Evolutionary conservation across 2,797 vertebrate species (phyloP).

Genomic region (Pogoniulus pusillus): DNA sequence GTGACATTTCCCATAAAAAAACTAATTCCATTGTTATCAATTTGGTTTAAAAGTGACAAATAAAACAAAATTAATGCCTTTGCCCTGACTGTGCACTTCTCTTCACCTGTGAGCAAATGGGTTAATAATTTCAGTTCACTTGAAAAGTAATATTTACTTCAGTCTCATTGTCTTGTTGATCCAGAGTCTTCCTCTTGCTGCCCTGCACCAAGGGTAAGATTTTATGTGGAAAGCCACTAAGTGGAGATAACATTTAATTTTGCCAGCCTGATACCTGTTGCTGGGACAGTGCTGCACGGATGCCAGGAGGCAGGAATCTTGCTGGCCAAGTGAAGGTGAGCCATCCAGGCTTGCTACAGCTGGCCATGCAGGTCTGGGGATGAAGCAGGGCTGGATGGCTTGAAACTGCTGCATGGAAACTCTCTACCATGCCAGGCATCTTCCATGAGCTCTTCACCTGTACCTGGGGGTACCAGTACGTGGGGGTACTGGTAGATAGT

Average conservation of each 20-base stretch:
- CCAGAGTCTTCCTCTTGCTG: background rate
- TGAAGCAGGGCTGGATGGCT: background rate
- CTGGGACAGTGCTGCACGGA: background rate
- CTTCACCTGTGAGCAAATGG: background rate
- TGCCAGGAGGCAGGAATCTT: background rate
- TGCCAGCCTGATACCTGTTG: background rate
- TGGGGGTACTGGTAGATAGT: too few species aligned
- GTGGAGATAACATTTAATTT: background rate
- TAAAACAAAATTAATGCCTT: background rate
- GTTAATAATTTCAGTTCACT: slow-evolving; percentile 18
- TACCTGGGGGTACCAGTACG: too few species aligned
- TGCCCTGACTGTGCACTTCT: background rate
- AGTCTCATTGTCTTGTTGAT: background rate
- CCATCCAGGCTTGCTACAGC: background rate
- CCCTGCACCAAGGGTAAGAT: background rate
- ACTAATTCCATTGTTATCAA: background rate
- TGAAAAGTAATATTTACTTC: slow-evolving; percentile 43
- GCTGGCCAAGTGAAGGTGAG: fast-evolving
- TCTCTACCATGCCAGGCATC: fast-evolving
- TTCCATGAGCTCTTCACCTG: background rate
- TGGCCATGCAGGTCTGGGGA: background rate
- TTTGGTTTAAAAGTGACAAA: slow-evolving; percentile 22
- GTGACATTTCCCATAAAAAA: background rate
- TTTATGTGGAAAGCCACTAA: background rate
- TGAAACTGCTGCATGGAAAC: fast-evolving